Evolutionary conservation across 2,888 invertebrate species (phyloP).

Genomic region (Tetragonula carbonaria): DNA sequence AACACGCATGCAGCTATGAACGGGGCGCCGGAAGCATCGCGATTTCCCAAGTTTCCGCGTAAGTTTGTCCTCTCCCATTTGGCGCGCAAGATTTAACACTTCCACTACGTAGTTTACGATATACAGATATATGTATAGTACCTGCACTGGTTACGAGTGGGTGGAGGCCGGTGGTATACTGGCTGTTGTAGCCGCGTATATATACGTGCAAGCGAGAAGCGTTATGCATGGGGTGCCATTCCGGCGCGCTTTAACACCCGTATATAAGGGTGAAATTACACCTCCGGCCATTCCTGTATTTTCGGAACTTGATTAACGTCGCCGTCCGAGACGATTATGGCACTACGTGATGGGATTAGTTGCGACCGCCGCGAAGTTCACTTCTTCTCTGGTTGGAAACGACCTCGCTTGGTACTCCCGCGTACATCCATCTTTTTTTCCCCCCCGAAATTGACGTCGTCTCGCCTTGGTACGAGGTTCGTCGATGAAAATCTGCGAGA

Average conservation of each 20-base stretch:
- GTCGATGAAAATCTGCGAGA: no score
- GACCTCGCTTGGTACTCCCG: slow-evolving; percentile 16
- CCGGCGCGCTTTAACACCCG: slow-evolving; percentile 76
- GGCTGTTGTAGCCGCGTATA: slow-evolving; percentile 46
- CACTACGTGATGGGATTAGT: slow-evolving; percentile 69
- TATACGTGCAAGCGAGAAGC: slow-evolving; percentile 52
- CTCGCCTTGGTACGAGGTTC: no score
- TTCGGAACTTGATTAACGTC: slow-evolving; percentile 78
- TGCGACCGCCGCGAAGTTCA: slow-evolving; percentile 52
- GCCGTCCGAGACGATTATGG: slow-evolving; percentile 71
- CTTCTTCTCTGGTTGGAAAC: slow-evolving; percentile 44
- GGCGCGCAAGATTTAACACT: slow-evolving; percentile 79
- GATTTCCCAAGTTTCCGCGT: slow-evolving; percentile 77
- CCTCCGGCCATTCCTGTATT: slow-evolving; percentile 74
- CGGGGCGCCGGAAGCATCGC: slow-evolving; percentile 69
- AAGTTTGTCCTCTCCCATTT: slow-evolving; percentile 78
- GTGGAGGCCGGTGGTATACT: slow-evolving; percentile 54
- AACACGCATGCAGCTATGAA: slow-evolving; percentile 50
- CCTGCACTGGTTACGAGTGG: slow-evolving; percentile 68
- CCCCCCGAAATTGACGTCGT: no score
- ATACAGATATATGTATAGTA: slow-evolving; percentile 64
- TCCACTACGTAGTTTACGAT: slow-evolving; percentile 77
- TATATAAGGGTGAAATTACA: slow-evolving; percentile 77
- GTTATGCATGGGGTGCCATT: slow-evolving; percentile 78
- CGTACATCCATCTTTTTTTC: background rate